These are phyloP conservation scores for Entomobrya multifasciata DNA, from an alignment of 2,888 invertebrate genomes.

Conservation along the genomic window DNA sequence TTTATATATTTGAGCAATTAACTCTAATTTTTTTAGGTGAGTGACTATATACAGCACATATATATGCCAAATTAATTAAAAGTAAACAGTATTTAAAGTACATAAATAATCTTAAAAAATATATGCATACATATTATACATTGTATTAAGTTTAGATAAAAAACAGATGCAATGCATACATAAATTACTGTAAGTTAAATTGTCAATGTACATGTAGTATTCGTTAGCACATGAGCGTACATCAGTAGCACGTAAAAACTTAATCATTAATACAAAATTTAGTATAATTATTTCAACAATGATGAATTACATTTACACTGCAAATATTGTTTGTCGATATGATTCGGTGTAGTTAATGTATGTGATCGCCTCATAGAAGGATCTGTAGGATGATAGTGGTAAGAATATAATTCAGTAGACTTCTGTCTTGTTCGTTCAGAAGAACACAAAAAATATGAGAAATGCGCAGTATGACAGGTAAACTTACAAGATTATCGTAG, in stretches of 20 bases:
- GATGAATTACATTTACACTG: not conserved
- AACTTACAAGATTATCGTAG: not conserved
- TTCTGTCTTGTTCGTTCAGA: constrained; percentile 19
- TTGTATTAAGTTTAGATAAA: not conserved
- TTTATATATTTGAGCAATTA: constrained; percentile 23
- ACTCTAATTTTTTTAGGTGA: constrained; percentile 26
- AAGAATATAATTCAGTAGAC: not conserved
- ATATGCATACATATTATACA: not conserved
- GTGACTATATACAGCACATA: constrained; percentile 7
- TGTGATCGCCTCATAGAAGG: not conserved
- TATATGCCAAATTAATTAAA: constrained; percentile 24
- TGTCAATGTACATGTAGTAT: constrained; percentile 28
- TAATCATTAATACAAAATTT: too few relatives aligned
- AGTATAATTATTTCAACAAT: not conserved
- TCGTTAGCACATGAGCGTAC: constrained; percentile 21
- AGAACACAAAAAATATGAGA: constrained; percentile 18
- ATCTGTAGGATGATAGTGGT: constrained; percentile 10
- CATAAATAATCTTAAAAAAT: not conserved
- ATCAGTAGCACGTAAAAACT: too few relatives aligned
- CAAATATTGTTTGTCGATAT: constrained; percentile 14
- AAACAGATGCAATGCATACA: constrained; percentile 4
- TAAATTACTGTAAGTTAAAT: not conserved
- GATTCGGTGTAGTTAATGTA: constrained; percentile 25
- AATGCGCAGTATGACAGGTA: constrained; percentile 14
- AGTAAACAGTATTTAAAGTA: constrained; percentile 2